Base-by-base conservation (phyloP, 2,797 vertebrate species). In the Thripadectes ignobilis region DNA sequence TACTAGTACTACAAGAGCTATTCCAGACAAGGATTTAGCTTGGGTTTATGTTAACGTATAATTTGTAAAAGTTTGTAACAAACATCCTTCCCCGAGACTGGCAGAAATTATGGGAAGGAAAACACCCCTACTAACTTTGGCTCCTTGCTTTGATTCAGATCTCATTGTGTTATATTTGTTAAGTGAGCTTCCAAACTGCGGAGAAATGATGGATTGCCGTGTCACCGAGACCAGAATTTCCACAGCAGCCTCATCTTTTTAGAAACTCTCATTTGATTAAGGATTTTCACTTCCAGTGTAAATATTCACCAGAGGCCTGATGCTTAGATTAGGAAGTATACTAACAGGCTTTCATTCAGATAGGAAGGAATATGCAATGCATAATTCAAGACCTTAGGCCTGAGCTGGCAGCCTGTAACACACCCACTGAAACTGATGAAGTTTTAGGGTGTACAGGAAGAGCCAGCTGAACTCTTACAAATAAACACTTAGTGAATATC, bases 41-140 rank as follows among this genome's bases (percentile, higher is more conserved):
- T 83, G 75, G 89, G 91, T 82, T 95, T 95, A 92, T 52, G 65
- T 92, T 96, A 97, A 62, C 72, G 38, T 96, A 55, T 87, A 94
- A 96, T 97, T 96, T 97, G 81, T 95, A 96, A 83, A 95, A 91
- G 68, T 93, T 89, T 80, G 86, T 82, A 83, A 95, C 88, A 95
- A 95, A 96, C 86, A 90, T 81, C 48, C 61, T 68, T 90, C 36
- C 15, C 45, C 71, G 61, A 82, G 82, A 80, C 74, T 92, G 89
- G 89, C 92, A 92, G 74, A 85, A 91, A 82, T 76, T 78, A 87
- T 10, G 72, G 84, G 58, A 81, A 83, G 77, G 77, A 91, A 95
- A 97, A 85, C 85, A 83, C 36, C 66, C 14, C 68, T 71, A 16
- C 86, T 80, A 49, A 87, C 71, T 93, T 82, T 62, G 79, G 77